phyloP scores from a whole-genome alignment of 2,888 invertebrate species.

The Sceliomorpha sp. region DNA sequence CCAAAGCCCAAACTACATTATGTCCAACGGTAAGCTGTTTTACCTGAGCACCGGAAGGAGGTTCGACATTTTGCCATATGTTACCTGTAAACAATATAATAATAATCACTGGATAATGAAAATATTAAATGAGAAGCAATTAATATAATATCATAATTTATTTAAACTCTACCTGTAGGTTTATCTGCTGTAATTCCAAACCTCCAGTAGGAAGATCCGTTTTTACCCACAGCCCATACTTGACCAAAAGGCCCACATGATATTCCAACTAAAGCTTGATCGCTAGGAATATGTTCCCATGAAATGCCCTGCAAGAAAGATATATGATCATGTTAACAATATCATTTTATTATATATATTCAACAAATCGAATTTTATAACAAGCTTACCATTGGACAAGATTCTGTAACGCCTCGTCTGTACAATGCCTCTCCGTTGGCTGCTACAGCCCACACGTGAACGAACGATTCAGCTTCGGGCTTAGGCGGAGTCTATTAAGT shows the following conservation, averaged over 20 bases:
- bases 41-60: conserved; percentile 84
- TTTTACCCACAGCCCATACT: conserved; percentile 93
- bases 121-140: conserved; percentile 16
- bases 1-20: conserved; percentile 90
- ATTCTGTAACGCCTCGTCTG: conserved; percentile 87
- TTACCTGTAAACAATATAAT: too few species aligned
- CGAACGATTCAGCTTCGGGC: conserved; percentile 78
- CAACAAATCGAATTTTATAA: too few species aligned
- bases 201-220: conserved; percentile 91
- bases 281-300: conserved; percentile 91
- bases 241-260: conserved; percentile 86
- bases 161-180: conserved; percentile 81
- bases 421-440: conserved; percentile 92
- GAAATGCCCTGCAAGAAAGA: conserved; percentile 83
- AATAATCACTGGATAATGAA: too few species aligned
- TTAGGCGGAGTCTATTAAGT: conserved; percentile 80
- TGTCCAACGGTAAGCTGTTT: conserved; percentile 88
- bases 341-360: too few species aligned
- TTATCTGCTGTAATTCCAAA: conserved; percentile 87
- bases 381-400: conserved; percentile 86
- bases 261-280: conserved; percentile 89
- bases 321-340: too few species aligned
- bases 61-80: conserved; percentile 91
- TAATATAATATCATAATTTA: not conserved
- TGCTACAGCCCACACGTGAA: conserved; percentile 92